These are phyloP conservation scores for Cynocephalus volans DNA, from an alignment of 2,113 vertebrate species.

Conservation along the genomic window DNA sequence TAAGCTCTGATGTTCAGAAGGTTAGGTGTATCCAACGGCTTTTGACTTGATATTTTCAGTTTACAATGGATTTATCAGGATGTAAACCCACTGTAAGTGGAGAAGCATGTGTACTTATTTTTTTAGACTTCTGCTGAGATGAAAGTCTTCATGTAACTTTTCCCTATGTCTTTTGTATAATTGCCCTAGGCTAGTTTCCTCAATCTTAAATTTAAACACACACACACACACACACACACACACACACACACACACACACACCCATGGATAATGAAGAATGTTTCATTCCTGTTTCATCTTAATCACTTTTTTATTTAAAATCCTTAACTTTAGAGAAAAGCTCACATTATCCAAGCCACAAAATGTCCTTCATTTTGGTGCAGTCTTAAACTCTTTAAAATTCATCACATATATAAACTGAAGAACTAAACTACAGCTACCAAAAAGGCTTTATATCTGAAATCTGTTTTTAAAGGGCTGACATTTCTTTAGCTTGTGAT, in stretches of 20 bases:
- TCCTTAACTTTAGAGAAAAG: conserved; percentile 19
- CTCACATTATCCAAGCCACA: conserved; percentile 9
- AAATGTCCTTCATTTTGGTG: conserved; percentile 46
- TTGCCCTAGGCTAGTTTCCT: neutral
- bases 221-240: neutral
- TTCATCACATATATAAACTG: conserved; percentile 28
- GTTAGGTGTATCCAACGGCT: too few relatives aligned
- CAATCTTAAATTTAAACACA: conserved; percentile 44
- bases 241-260: neutral
- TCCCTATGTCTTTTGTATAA: neutral
- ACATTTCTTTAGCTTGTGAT: conserved; percentile 60
- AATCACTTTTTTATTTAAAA: conserved; percentile 66
- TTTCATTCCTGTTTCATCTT: conserved; percentile 33
- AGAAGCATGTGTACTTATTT: neutral
- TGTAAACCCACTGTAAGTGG: too few relatives aligned
- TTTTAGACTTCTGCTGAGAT: neutral
- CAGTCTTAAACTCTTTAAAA: conserved; percentile 53
- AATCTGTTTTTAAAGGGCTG: conserved; percentile 60
- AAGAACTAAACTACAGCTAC: conserved; percentile 35
- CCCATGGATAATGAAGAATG: neutral
- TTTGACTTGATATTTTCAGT: too few relatives aligned
- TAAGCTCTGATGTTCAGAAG: too few relatives aligned
- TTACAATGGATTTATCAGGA: too few relatives aligned
- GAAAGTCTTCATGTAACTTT: neutral
- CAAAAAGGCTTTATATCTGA: conserved; percentile 59